phyloP scores from a whole-genome alignment of 2,113 vertebrate species.

The Corydoras sp. region DNA sequence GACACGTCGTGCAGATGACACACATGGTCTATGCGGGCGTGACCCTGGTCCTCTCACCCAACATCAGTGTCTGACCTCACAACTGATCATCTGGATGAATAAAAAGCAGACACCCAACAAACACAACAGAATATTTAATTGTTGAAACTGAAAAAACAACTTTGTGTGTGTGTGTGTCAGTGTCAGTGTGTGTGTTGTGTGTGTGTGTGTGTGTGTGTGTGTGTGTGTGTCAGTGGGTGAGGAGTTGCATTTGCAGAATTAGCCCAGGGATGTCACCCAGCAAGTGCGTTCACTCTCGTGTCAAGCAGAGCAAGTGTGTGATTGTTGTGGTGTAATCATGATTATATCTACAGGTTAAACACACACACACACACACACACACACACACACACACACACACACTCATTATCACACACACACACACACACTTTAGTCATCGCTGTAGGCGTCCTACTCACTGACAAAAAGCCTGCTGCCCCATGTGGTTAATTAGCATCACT shows the following conservation, averaged over 20 bases:
- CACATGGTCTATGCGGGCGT: too few relatives aligned
- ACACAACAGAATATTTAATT: too few relatives aligned
- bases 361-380: slow-evolving; percentile 5
- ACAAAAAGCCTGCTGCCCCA: not conserved
- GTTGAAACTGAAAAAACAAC: too few relatives aligned
- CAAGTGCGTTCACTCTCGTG: not conserved
- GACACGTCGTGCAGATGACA: too few relatives aligned
- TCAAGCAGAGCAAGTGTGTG: slow-evolving; percentile 3
- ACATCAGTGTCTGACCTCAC: too few relatives aligned
- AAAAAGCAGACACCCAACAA: too few relatives aligned
- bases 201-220: not conserved
- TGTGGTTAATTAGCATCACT: not conserved
- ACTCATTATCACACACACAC: not conserved
- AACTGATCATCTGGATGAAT: too few relatives aligned
- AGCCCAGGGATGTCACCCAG: not conserved
- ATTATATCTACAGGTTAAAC: not conserved
- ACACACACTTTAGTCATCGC: not conserved
- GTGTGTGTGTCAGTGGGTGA: not conserved
- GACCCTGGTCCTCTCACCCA: too few relatives aligned
- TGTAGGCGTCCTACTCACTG: not conserved
- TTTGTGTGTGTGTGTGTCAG: too few relatives aligned
- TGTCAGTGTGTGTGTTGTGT: not conserved
- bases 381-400: not conserved
- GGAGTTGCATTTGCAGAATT: not conserved
- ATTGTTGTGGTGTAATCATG: not conserved